phyloP scores from a whole-genome alignment of 2,797 vertebrate genomes.

The Sebastes alutus region DNA sequence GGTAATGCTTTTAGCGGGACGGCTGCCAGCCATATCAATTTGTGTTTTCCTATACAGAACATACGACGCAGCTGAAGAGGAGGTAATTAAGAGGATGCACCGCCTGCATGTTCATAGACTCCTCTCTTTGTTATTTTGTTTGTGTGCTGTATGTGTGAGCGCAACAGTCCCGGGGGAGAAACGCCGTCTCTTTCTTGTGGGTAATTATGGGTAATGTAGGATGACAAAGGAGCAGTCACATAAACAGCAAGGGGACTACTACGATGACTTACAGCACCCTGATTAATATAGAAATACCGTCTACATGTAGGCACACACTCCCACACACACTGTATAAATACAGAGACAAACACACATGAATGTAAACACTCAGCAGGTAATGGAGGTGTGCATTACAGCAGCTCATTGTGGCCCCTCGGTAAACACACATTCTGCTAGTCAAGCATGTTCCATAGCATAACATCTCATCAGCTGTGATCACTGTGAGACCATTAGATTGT shows the following conservation, averaged over 20 bases:
- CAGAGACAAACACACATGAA: neutral
- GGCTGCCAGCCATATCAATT: conserved; percentile 42
- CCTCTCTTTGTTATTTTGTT: conserved; percentile 48
- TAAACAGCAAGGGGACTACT: conserved; percentile 34
- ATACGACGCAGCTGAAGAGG: conserved; percentile 41
- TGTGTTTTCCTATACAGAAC: conserved; percentile 43
- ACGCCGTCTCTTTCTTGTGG: conserved; percentile 59
- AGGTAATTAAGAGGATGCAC: conserved; percentile 63
- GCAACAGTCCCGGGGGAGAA: conserved; percentile 47
- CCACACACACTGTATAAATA: neutral
- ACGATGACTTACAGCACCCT: conserved; percentile 19
- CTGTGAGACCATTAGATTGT: conserved; percentile 30
- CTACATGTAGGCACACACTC: neutral
- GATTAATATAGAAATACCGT: conserved; percentile 22
- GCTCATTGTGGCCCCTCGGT: neutral
- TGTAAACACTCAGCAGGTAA: conserved; percentile 13
- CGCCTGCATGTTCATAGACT: conserved; percentile 53
- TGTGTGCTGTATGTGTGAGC: conserved; percentile 31
- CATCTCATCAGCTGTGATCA: conserved; percentile 34
- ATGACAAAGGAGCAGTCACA: conserved; percentile 65
- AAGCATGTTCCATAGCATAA: conserved; percentile 10
- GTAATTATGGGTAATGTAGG: conserved; percentile 79
- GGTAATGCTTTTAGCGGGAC: conserved; percentile 19
- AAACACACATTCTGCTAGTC: neutral
- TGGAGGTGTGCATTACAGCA: neutral